Evolutionary conservation across 2,888 invertebrate genomes (phyloP), one percentile per base, ranked within the genome.

Genomic region (Argyra leucocephala): DNA sequence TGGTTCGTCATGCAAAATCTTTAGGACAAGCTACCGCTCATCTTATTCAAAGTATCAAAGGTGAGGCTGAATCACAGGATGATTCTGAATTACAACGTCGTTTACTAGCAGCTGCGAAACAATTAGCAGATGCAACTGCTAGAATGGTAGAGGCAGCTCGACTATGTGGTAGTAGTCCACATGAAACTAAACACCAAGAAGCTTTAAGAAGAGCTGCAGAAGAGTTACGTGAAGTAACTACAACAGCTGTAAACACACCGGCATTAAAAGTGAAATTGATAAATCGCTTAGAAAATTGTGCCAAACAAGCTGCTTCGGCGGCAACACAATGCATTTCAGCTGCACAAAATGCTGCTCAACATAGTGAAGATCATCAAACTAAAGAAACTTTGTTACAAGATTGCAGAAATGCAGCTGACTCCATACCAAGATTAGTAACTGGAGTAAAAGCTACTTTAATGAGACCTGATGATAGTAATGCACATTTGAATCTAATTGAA

Each of bases 61-160:
- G 93, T 62, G 96, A 98, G 76, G 98, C 98, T 0, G 96, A 96
- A 74, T 85, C 85, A 57, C 89, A 93, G 73, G 87, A 90, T 0
- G 91, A 91, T 76, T 88, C 93, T 0, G 95, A 95, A 65, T 84
- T 90, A n/a, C 96, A 96, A 74, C 87, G 92, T 69, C 86, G 92
- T 66, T 81, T 99, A 64, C 79, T 99, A 61, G 94, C 94, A 0
- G 99, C 99, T 0, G 99, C 99, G 21, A 96, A 96, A 76, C 85
- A 91, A 66, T 77, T 93, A 61, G 98, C 98, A 0, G 97, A 98
- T 78, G 98, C 98, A 1, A 99, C 99, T 0, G 93, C 96, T 0
- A 86, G 91, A 71, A 91, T 99, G 89, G 97, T 98, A 24, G 97
- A 98, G 78, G 96, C 96, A 0, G 96, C 96, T 0, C 84, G 97